Base-by-base conservation (phyloP, 2,113 vertebrate species). In the Rutilus rutilus region DNA sequence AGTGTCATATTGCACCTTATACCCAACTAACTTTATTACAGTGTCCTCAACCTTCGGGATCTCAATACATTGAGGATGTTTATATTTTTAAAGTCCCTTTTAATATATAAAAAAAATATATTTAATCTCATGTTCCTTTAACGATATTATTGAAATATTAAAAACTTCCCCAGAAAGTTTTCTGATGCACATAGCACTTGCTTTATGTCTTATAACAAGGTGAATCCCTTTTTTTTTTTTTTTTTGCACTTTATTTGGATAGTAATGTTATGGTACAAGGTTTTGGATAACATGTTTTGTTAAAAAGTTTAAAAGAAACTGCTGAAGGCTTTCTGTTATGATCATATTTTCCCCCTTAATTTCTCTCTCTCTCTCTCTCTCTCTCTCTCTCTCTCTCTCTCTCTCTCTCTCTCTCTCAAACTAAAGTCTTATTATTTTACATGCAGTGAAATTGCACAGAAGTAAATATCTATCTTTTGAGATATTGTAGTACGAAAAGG, bases 181-280 rank as follows among this genome's bases (percentile, higher is more conserved):
- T 77, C 47, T 78, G 27, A 59, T 60, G 69, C 60, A 67, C 27
- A 45, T 45, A 47, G 23, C 45, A 52, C 23, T 39, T 36, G 8
- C 4, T 42, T 78, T 39, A 50, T 57, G 65, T 74, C 57, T 9
- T 60, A 71, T 67, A 8, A 85, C 39, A 67, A 80, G 30, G 10
- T 89, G 62, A 88, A 52, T 77, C 39, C 6, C 2, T n/a, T 60
- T 89, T 83, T 87, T 78, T 86, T 52, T 89, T 36, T 90, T 78
- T 86, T 52, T 89, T 36, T 90, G 91, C 93, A 93, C 93, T 95
- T 93, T 94, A 93, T 83, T 45, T 62, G 45, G 36, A 62, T 84
- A 75, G 71, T 25, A 60, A 59, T 64, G 30, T 45, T 73, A 75
- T 67, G 30, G 60, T 75, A 67, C 21, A 80, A 59, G n/a, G 42